Base-by-base conservation (phyloP, 2,888 invertebrate species). In the Biston betularia region DNA sequence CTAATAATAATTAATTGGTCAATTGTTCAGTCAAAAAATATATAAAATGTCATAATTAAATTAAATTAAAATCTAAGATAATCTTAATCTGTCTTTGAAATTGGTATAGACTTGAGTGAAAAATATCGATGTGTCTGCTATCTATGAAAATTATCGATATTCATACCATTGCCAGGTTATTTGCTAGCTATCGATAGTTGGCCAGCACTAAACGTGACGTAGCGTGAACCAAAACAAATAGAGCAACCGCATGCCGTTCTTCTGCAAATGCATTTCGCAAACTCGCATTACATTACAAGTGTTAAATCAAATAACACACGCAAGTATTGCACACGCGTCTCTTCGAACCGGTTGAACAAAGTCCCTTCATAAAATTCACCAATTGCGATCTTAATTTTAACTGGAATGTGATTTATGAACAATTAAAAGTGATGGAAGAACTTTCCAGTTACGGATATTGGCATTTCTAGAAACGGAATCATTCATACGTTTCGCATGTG, bases 331-430 rank as follows among this genome's bases (percentile, higher is more conserved):
- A 74, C 79, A 78, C 79, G 75, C 81, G 65, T 65, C 74, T 80
- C 72, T 75, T 76, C 70, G 69, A 70, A 69, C 66, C 74, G 70
- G 74, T 80, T 80, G 78, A 77, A 75, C 78, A 77, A 83, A 84
- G 75, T 82, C 79, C 70, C 73, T 76, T 84, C 84, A 78, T 85
- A 82, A 85, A 84, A 85, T 83, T 42, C 80, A 69, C 79, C 77
- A 80, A 82, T 80, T 79, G 78, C 78, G 74, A 77, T 79, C 80
- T 83, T 83, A 84, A 83, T 81, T 81, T 83, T 80, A 84, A 83
- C 79, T 76, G 78, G 69, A 74, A 75, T 76, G 75, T 85, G 84
- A 85, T 85, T 84, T 85, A 85, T 84, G 82, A 81, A 80, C 81
- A 81, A 83, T 84, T 83, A 85, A 81, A 80, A 78, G 75, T 79